Base-by-base conservation (phyloP, 2,113 vertebrate species). In the Pseudorasbora parva region DNA sequence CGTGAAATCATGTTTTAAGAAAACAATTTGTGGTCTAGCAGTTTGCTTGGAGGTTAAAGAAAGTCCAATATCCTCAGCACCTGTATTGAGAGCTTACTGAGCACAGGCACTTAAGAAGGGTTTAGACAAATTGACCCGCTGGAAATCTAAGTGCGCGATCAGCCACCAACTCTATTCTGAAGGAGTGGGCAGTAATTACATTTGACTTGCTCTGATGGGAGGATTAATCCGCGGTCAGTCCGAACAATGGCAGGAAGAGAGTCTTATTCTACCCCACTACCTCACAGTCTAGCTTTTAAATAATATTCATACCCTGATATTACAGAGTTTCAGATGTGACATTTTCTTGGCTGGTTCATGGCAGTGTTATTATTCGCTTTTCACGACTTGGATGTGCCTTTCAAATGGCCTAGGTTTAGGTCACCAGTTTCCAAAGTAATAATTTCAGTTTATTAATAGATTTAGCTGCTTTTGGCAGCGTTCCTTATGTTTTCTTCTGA, bases 151-250 rank as follows among this genome's bases (percentile, higher is more conserved):
- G 85, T 90, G 86, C 83, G 82, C 71, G 89, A 90, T 91, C 88
- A 90, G 88, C 87, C 78, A 88, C 85, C 87, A 86, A 87, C 87
- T 91, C 86, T 79, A 91, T 88, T 92, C 91, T 91, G 84, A 92
- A 91, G 86, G 85, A 83, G 85, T 88, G 82, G 83, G 74, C 80
- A 88, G 75, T 92, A 92, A 93, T 93, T 93, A 88, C 90, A 91
- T 92, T 90, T 89, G 87, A 89, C 87, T 89, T 71, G 85, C 80
- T 83, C 78, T 84, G 88, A 91, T 90, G 87, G 88, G 81, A 90
- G 86, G 83, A 88, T 89, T 84, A 89, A 84, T 86, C 85, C 83
- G 84, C 88, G 84, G 84, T 91, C 90, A 83, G 86, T 76, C 25
- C 79, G 69, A 90, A 82, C 72, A 88, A 84, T 90, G 69, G 85